These are phyloP conservation scores for Resseliella maxima DNA, from an alignment of 2,888 invertebrate genomes.

Conservation along the genomic window DNA sequence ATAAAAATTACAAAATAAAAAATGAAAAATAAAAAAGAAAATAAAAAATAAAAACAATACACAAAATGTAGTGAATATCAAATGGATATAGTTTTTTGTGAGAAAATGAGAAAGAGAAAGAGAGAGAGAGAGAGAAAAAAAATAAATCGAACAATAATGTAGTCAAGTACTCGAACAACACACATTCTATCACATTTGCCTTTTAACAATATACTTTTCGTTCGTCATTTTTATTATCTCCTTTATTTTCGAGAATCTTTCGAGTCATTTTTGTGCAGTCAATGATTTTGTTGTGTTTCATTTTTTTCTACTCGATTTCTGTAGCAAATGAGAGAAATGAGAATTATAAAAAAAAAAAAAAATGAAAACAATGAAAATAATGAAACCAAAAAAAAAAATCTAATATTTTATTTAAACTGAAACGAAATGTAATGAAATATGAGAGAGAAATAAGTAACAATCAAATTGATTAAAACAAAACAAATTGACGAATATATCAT, in stretches of 20 bases:
- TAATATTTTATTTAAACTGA: conserved; percentile 28
- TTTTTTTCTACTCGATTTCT: conserved; percentile 28
- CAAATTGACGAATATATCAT: conserved; percentile 48
- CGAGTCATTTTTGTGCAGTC: not conserved
- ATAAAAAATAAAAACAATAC: not conserved
- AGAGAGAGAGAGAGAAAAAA: too few relatives aligned
- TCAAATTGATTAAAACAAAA: conserved; percentile 36
- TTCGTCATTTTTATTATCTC: not conserved
- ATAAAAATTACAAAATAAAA: not conserved
- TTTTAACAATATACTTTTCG: conserved; percentile 24
- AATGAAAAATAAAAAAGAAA: not conserved
- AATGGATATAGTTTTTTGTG: conserved; percentile 36
- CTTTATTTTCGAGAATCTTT: not conserved
- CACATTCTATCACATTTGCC: conserved; percentile 53
- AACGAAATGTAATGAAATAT: not conserved
- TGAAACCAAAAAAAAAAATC: not conserved
- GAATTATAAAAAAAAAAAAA: not conserved
- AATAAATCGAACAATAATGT: conserved; percentile 16
- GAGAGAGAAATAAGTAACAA: not conserved
- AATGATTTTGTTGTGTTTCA: not conserved
- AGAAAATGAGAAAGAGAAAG: too few relatives aligned
- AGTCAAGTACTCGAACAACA: conserved; percentile 50
- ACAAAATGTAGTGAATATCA: conserved; percentile 37
- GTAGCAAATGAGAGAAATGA: not conserved
- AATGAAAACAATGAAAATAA: not conserved